These are phyloP conservation scores for Trichomalopsis sarcophagae DNA, from an alignment of 1,140 invertebrate species.

Conservation along the genomic window DNA sequence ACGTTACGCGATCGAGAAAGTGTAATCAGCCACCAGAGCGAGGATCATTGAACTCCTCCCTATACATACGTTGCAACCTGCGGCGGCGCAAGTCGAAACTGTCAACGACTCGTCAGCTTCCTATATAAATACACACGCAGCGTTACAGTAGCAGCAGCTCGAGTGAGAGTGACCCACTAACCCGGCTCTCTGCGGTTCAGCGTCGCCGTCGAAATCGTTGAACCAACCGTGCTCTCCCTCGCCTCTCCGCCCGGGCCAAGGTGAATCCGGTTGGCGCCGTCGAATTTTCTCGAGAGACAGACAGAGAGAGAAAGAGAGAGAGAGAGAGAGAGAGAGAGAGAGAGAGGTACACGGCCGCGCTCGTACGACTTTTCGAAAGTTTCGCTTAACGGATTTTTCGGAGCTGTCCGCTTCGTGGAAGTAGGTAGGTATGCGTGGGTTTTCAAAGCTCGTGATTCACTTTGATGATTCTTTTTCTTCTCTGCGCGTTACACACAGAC, in stretches of 20 bases:
- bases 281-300: slow-evolving; percentile 20
- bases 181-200: slow-evolving; percentile 62
- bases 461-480: neutral
- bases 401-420: no score
- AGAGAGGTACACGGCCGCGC: no score
- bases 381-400: slow-evolving; percentile 44
- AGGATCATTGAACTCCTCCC: slow-evolving; percentile 51
- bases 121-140: neutral
- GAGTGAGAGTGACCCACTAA: slow-evolving; percentile 73
- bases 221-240: slow-evolving; percentile 13
- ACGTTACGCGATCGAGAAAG: neutral
- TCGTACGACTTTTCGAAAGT: slow-evolving; percentile 26
- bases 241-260: slow-evolving; percentile 34
- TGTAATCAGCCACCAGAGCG: neutral
- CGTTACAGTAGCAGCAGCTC: neutral
- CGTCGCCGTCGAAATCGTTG: slow-evolving; percentile 37
- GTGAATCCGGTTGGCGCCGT: slow-evolving; percentile 43
- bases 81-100: slow-evolving; percentile 34
- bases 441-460: neutral
- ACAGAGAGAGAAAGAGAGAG: neutral
- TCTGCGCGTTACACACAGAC: neutral
- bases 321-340: no score
- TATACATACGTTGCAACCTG: slow-evolving; percentile 53
- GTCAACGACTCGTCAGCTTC: slow-evolving; percentile 43
- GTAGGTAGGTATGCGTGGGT: neutral